Conservation (phyloP, 1,140 invertebrate species). For the Sitobion miscanthi region DNA sequence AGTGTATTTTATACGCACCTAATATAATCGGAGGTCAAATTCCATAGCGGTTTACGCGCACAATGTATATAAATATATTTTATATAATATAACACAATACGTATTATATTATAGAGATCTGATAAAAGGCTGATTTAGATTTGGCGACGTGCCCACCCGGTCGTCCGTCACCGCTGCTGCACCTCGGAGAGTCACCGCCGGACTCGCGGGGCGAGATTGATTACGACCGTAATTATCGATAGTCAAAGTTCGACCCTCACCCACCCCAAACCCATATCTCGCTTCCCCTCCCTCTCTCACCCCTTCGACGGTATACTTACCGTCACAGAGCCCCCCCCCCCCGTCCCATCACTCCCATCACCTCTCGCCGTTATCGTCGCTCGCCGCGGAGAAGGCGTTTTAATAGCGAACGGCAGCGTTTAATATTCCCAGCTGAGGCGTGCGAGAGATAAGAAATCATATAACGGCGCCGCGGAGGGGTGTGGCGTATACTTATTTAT, state of each 20-base stretch:
- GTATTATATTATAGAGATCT: not conserved
- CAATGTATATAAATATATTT: too few species aligned
- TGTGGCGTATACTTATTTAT: not conserved
- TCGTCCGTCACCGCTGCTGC: not conserved
- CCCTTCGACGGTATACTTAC: not conserved
- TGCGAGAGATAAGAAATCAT: conserved; percentile 44
- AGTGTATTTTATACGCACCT: not conserved
- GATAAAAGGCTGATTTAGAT: conserved; percentile 8
- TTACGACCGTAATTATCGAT: conserved; percentile 43
- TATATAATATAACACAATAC: not conserved
- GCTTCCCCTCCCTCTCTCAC: too few species aligned
- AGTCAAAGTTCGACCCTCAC: conserved; percentile 10
- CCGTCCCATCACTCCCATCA: too few species aligned
- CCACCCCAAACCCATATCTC: not conserved
- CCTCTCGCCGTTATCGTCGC: not conserved
- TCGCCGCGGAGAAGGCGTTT: conserved; percentile 9
- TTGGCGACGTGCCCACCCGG: not conserved
- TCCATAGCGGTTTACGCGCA: not conserved
- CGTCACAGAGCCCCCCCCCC: not conserved
- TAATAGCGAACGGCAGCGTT: not conserved
- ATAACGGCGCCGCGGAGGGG: not conserved
- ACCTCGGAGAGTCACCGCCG: not conserved
- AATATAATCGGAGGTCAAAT: not conserved
- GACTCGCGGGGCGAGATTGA: not conserved
- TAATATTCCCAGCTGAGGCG: conserved; percentile 29